Evolutionary conservation across 2,113 vertebrate genomes (phyloP).

Genomic region (Ramphastos sulfuratus): DNA sequence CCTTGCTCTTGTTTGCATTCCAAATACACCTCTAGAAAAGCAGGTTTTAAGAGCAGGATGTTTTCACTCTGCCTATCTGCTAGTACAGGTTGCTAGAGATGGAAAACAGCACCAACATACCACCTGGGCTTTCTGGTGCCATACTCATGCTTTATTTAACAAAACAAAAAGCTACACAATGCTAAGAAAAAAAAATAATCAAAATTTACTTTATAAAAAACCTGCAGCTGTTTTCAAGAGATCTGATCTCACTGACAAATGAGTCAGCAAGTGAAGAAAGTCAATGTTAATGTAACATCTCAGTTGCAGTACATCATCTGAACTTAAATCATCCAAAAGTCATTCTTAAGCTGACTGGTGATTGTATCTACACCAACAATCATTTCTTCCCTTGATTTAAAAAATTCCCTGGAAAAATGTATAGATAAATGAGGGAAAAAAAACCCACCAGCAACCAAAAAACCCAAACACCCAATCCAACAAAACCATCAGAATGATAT

Average conservation of each 20-base stretch:
- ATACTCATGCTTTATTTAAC: conserved; percentile 58
- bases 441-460: too few relatives aligned
- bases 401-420: not conserved
- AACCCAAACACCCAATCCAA: too few relatives aligned
- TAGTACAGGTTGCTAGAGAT: not conserved
- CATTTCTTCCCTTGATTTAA: not conserved
- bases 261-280: conserved; percentile 29
- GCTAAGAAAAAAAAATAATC: conserved; percentile 17
- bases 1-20: not conserved
- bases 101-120: conserved; percentile 9
- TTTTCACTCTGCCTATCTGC: not conserved
- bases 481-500: not conserved
- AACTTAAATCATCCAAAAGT: conserved; percentile 30
- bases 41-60: not conserved
- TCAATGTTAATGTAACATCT: conserved; percentile 35
- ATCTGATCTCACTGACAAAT: conserved; percentile 17
- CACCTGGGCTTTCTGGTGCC: conserved; percentile 30
- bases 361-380: conserved; percentile 1
- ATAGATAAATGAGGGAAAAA: not conserved
- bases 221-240: conserved; percentile 18
- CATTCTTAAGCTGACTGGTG: not conserved
- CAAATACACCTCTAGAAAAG: not conserved
- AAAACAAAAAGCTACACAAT: conserved; percentile 27
- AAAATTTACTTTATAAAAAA: conserved; percentile 46
- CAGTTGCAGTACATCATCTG: conserved; percentile 1